A percentile compares a stretch with the other conserved stretches of the same genome.
Evolutionary conservation across 1,140 invertebrate species (phyloP).

Genomic region (Conus ventricosus): DNA sequence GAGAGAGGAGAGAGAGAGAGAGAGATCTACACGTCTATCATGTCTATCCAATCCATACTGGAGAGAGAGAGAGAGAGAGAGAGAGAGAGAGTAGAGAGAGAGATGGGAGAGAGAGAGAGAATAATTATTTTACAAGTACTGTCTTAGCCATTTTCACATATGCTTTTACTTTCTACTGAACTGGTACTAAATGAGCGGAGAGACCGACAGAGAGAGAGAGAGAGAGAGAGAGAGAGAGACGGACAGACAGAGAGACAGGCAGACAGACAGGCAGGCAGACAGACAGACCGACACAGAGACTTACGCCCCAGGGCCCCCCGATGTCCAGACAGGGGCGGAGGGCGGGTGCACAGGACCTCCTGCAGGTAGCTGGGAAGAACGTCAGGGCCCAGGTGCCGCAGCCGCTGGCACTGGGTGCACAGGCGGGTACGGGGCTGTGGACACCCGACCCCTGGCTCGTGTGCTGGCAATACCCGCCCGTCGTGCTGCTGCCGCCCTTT

Average conservation of each 20-base stretch:
- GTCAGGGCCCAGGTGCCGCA: conserved; percentile 1
- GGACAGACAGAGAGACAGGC: background rate
- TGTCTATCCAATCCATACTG: too few species aligned
- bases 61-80: too few species aligned
- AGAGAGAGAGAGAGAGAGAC: background rate
- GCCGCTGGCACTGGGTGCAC: conserved; percentile 1
- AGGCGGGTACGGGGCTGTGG: background rate
- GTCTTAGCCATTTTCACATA: too few species aligned
- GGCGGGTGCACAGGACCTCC: conserved; percentile 23
- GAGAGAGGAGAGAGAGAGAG: too few species aligned
- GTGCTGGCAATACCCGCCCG: background rate
- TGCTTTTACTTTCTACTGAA: too few species aligned
- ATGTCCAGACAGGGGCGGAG: conserved; percentile 9
- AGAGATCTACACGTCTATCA: too few species aligned
- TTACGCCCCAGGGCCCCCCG: background rate
- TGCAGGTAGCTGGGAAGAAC: conserved; percentile 14
- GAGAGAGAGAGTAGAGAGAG: background rate
- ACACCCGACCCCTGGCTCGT: background rate
- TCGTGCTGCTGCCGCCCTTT: too few species aligned
- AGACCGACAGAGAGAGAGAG: background rate
- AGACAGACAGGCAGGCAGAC: background rate
- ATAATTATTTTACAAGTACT: too few species aligned
- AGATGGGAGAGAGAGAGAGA: background rate
- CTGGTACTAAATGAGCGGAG: background rate
- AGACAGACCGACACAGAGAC: background rate